Conservation (phyloP, 2,888 invertebrate genomes). For the Drosophila differens region DNA sequence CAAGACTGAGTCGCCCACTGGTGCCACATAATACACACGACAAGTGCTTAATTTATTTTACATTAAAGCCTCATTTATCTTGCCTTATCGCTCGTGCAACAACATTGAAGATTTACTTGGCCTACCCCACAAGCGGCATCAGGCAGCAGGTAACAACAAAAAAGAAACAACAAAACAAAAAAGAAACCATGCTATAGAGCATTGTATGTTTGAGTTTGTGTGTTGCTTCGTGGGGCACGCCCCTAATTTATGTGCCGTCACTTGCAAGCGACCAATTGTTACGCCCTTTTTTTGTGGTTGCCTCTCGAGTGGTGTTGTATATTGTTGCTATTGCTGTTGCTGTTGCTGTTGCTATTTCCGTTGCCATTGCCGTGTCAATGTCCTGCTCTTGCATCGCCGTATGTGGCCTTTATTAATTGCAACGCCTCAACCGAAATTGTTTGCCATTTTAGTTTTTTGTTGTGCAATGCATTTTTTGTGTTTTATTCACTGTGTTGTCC, state of each 20-base stretch:
- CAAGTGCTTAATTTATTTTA: constrained; percentile 81
- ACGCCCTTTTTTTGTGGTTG: constrained; percentile 69
- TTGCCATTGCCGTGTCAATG: constrained; percentile 64
- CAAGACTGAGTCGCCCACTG: constrained; percentile 20
- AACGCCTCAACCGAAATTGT: constrained; percentile 78
- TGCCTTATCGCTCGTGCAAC: constrained; percentile 78
- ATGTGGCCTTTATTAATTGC: constrained; percentile 77
- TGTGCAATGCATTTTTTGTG: constrained; percentile 23
- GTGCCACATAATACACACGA: constrained; percentile 65
- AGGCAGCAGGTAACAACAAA: constrained; percentile 11
- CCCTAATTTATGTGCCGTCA: constrained; percentile 77
- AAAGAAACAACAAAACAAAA: constrained; percentile 4
- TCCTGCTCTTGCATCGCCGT: constrained; percentile 51
- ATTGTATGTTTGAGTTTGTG: constrained; percentile 5
- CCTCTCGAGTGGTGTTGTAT: constrained; percentile 28
- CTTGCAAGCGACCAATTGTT: constrained; percentile 66
- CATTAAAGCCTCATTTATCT: constrained; percentile 80
- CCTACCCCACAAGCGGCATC: constrained; percentile 30
- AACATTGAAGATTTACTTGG: constrained; percentile 78
- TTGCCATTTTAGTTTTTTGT: constrained; percentile 60
- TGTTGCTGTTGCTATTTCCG: constrained; percentile 20
- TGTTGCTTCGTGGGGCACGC: constrained; percentile 57
- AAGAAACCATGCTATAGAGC: constrained; percentile 33
- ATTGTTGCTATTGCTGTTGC: not conserved
- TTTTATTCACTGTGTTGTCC: constrained; percentile 17